Conservation (phyloP, 2,113 vertebrate species). For the Oreocharis arfaki region DNA sequence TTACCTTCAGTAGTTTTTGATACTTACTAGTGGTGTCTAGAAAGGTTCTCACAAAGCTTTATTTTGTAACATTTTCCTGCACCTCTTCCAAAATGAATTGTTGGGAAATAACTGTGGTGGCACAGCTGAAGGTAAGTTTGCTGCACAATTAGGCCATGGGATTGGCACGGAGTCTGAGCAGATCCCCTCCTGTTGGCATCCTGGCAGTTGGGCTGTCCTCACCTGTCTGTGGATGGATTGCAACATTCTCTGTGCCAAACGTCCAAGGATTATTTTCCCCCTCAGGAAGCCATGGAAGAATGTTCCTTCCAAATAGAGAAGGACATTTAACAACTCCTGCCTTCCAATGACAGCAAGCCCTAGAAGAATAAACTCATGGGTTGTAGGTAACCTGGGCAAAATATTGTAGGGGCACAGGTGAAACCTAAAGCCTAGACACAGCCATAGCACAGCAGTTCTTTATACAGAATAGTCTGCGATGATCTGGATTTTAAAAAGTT, state of each 20-base stretch:
- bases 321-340: neutral
- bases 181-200: neutral
- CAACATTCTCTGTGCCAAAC: neutral
- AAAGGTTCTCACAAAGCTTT: neutral
- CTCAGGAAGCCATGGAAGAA: neutral
- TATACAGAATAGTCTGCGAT: neutral
- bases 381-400: neutral
- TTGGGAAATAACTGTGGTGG: neutral
- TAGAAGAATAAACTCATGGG: neutral
- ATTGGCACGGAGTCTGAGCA: neutral
- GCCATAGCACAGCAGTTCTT: neutral
- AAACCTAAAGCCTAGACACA: neutral
- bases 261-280: neutral
- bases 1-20: neutral
- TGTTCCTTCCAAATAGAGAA: neutral
- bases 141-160: neutral
- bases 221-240: neutral
- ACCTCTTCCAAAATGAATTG: neutral
- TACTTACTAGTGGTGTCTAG: neutral
- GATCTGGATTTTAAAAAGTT: neutral
- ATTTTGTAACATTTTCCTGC: neutral
- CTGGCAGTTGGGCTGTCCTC: neutral
- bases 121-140: neutral
- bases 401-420: neutral
- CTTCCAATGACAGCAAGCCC: neutral